These are phyloP conservation scores for Cyrtonyx montezumae DNA, from an alignment of 2,113 vertebrate species.

Conservation along the genomic window DNA sequence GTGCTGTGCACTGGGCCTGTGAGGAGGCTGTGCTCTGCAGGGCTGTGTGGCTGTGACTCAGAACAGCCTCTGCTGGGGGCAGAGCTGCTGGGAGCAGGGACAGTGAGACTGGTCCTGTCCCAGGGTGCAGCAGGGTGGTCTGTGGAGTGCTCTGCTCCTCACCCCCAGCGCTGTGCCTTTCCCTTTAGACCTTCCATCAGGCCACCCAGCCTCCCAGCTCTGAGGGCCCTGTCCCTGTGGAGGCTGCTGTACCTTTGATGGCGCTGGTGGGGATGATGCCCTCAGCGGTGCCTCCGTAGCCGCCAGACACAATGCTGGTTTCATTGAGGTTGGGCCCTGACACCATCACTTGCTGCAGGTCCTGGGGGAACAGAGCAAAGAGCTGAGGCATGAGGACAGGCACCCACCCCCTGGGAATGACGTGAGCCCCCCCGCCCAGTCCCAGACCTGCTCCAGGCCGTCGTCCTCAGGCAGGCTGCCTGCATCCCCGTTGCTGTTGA, in stretches of 20 bases:
- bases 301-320: slow-evolving; percentile 95
- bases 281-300: slow-evolving; percentile 93
- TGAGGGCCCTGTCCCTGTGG: fast-evolving
- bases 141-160: background rate
- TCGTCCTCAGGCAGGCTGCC: slow-evolving; percentile 90
- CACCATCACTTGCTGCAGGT: slow-evolving; percentile 98
- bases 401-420: no score
- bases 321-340: slow-evolving; percentile 97
- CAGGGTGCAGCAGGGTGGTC: no score
- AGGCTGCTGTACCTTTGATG: slow-evolving; percentile 81
- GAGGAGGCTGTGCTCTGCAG: background rate
- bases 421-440: fast-evolving
- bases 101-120: no score
- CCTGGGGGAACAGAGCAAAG: slow-evolving; percentile 66
- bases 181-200: background rate
- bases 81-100: no score
- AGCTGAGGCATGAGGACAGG: background rate
- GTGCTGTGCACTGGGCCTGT: no score
- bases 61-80: background rate
- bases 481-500: slow-evolving; percentile 92
- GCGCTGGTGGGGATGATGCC: slow-evolving; percentile 90
- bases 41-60: background rate
- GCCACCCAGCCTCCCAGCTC: background rate
- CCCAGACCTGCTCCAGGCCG: slow-evolving; percentile 90
- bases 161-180: background rate